These are phyloP conservation scores for Drosophila neutralis DNA, from an alignment of 2,888 invertebrate genomes.

Conservation along the genomic window DNA sequence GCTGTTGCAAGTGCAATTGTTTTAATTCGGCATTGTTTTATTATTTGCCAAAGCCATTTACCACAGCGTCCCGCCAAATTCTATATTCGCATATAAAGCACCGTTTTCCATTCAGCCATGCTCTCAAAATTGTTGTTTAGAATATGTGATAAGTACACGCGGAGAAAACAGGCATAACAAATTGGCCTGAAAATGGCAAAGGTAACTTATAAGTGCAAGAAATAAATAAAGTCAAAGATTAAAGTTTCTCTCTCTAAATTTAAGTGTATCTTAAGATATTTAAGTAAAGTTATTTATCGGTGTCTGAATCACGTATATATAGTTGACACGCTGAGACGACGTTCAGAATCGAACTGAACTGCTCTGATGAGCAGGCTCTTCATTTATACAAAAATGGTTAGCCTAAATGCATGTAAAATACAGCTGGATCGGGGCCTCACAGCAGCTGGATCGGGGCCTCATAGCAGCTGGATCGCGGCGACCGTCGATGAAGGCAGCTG, in stretches of 20 bases:
- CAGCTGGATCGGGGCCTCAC: no score
- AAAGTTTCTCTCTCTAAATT: background rate
- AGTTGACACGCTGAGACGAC: no score
- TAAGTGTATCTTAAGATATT: no score
- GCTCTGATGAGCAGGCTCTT: no score
- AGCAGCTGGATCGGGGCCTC: no score
- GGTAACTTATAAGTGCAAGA: background rate
- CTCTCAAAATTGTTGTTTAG: slow-evolving; percentile 69
- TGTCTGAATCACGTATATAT: no score
- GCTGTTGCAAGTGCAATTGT: slow-evolving; percentile 70
- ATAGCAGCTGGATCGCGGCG: no score
- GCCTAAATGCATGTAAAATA: no score
- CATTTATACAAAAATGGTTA: no score
- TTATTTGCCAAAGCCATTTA: slow-evolving; percentile 73
- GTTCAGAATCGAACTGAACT: no score
- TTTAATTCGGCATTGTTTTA: slow-evolving; percentile 69
- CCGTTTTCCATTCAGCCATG: slow-evolving; percentile 19
- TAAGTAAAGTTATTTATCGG: no score
- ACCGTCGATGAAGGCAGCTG: no score
- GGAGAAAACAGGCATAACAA: slow-evolving; percentile 2
- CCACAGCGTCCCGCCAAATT: slow-evolving; percentile 15
- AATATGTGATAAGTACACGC: slow-evolving; percentile 48
- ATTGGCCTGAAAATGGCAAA: background rate
- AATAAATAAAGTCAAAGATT: background rate
- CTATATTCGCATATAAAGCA: slow-evolving; percentile 12